These are phyloP conservation scores for Cryptophagus acutangulus DNA, from an alignment of 2,888 invertebrate species.

Conservation along the genomic window DNA sequence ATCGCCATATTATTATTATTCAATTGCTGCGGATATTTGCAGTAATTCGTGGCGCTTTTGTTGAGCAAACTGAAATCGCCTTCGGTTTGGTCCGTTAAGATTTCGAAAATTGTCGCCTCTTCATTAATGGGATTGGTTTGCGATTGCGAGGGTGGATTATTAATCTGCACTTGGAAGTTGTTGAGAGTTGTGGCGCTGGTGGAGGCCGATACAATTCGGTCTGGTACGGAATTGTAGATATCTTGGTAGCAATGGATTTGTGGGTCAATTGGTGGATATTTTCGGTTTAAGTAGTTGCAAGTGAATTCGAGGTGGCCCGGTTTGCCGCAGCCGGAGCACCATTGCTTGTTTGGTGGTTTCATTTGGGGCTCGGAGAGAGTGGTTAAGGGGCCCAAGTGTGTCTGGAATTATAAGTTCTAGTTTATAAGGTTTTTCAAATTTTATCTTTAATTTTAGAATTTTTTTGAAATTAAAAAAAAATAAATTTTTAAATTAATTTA, in stretches of 20 bases:
- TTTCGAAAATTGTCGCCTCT: background rate
- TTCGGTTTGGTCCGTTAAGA: background rate
- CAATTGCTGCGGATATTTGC: too few relatives aligned
- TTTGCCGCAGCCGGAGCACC: constrained; percentile 48
- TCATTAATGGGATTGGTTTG: background rate
- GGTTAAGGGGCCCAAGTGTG: constrained; percentile 34
- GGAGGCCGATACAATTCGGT: background rate
- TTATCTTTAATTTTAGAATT: too few relatives aligned
- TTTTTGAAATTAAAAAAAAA: too few relatives aligned
- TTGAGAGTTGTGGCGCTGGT: background rate
- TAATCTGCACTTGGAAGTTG: too few relatives aligned
- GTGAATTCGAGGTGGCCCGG: constrained; percentile 45
- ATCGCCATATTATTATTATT: too few relatives aligned
- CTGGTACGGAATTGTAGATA: constrained; percentile 19
- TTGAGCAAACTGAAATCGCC: too few relatives aligned
- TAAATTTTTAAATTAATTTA: too few relatives aligned
- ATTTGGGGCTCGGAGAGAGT: constrained; percentile 28
- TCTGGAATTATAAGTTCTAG: too few relatives aligned
- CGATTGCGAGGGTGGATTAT: background rate
- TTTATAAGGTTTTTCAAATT: too few relatives aligned
- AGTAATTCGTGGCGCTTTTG: too few relatives aligned
- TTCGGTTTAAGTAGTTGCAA: constrained; percentile 29
- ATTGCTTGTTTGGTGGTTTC: constrained; percentile 39
- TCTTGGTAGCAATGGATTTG: constrained; percentile 30
- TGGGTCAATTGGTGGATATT: constrained; percentile 33